These are phyloP conservation scores for Hafferia zeledoni DNA, from an alignment of 2,797 vertebrate species.

Conservation along the genomic window DNA sequence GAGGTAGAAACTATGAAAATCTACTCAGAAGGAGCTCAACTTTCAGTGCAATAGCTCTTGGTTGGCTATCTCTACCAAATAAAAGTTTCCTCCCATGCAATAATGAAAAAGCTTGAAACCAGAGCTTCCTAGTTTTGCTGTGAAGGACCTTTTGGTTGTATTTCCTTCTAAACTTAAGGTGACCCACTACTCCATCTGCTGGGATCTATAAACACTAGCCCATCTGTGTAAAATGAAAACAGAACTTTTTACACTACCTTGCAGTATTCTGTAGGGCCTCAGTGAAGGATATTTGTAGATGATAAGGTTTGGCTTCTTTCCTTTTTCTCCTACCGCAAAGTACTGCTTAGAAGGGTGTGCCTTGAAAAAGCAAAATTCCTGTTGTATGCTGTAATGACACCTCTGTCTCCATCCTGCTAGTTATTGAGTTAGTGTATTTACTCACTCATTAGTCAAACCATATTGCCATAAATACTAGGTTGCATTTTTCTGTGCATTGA, in stretches of 20 bases:
- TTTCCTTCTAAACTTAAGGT: not conserved
- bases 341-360: conserved; percentile 83
- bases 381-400: not conserved
- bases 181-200: conserved; percentile 5
- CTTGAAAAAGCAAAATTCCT: conserved; percentile 77
- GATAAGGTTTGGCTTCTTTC: conserved; percentile 84
- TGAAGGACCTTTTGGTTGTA: not conserved
- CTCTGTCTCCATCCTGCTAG: not conserved
- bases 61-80: not conserved
- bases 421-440: not conserved
- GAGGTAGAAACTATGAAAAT: not conserved
- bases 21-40: not conserved
- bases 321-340: conserved; percentile 91
- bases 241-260: conserved; percentile 77
- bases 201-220: not conserved
- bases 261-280: conserved; percentile 84
- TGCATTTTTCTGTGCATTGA: not conserved
- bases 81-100: not conserved
- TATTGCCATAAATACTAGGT: not conserved
- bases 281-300: conserved; percentile 89
- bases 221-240: not conserved
- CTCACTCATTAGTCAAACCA: not conserved
- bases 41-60: not conserved
- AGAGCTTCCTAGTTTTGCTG: not conserved
- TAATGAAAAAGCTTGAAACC: not conserved